Base-by-base conservation (phyloP, 2,888 invertebrate genomes). In the Mongoloraphidia duomilia region DNA sequence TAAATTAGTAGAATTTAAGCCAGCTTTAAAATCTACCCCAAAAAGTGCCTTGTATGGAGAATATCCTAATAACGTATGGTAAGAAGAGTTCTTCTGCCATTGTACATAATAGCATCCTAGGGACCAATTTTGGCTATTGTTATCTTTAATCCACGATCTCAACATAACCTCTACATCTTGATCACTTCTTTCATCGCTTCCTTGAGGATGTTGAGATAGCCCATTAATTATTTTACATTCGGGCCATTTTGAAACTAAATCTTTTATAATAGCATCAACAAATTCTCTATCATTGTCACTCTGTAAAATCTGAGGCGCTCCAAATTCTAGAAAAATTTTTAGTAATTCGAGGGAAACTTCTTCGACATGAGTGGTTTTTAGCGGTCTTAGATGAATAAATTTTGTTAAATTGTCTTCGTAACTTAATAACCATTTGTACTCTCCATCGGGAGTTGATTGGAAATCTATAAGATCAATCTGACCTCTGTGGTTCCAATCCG, bases 351-450 rank as follows among this genome's bases (percentile, higher is more conserved):
- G 50, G 9, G 61, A 59, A 2, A 64, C 59, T 56, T 57, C 61
- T 40, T 46, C 53, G 41, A 58, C 60, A 41, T 49, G 41, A 49
- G 60, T 60, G 39, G 52, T 58, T 58, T 43, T 55, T n/a, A 65
- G 47, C 10, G 63, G 61, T 34, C 59, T 52, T n/a, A 63, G 55
- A 52, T 51, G 52, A 9, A 54, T 26, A 57, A 61, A 64, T 57
- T 65, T 66, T 35, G 62, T 63, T 2, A 46, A 46, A 52, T 62
- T 56, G 46, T 65, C 64, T 50, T 64, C 62, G 49, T 63, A 64
- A 26, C 58, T 56, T 17, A 65, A 39, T 3, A 65, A 47, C 59
- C 60, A 65, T 54, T 63, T 63, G 52, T 57, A 65, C 14, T 62
- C 57, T 6, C 57, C 57, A 52, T 61, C 60, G 14, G 61, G 56